Base-by-base conservation (phyloP, 2,888 invertebrate species). In the Conchocele bisecta region DNA sequence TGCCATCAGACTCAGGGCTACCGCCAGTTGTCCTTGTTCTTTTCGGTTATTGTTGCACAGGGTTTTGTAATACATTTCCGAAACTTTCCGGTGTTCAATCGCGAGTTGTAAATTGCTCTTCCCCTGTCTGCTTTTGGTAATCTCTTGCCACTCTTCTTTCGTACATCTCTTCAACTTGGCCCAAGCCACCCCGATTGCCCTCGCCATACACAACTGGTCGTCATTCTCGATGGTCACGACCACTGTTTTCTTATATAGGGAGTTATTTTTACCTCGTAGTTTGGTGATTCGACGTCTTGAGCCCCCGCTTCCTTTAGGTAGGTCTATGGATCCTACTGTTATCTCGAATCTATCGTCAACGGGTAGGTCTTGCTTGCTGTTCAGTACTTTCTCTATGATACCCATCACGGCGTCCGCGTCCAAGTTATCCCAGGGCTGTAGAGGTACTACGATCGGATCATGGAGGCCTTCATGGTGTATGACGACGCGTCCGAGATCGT, bases 381-480 rank as follows among this genome's bases (percentile, higher is more conserved):
- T 70, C 0, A 79, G 51, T 11, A 79, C 75, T 29, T 71, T 71
- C 20, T 67, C 69, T 0, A 74, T 68, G 7, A 41, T 57, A 3
- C 31, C 48, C 58, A 70, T 70, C 13, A 70, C 64, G 2, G 39
- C 48, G 20, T 68, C 48, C 11, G 57, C 61, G 35, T 54, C 50
- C 11, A 71, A 37, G 24, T 60, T 28, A 31, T 67, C 64, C 73
- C 59, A 70, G n/a, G 66, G 53, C 20, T 60, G 66, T 6, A 70
- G 39, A n/a, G 73, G 73, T n/a, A 77, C 70, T 9, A 77, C 63
- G 11, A 77, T 61, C 2, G 74, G 71, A 35, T 75, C 63, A 37
- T 75, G 66, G n/a, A 75, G 33, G 29, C 57, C 72, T 0, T 64
- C 58, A 29, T 69, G 58, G 46, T 69, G 58, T 13, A 66, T 22